Evolutionary conservation across 2,888 invertebrate species (phyloP), one percentile per base, ranked within the genome.

Genomic region (Eristalinus aeneus): DNA sequence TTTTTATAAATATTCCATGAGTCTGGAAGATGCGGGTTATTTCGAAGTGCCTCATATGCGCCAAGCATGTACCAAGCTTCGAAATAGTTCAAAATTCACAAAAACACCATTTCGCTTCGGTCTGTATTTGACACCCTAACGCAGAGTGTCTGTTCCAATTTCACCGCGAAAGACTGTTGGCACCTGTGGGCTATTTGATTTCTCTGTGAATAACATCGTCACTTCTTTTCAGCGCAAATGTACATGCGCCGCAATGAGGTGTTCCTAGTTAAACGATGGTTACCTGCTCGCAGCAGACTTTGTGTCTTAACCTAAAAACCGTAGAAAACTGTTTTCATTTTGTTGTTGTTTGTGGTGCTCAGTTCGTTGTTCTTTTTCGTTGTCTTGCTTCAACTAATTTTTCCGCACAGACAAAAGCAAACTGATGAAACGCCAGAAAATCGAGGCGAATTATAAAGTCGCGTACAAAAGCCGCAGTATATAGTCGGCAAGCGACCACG

Each of bases 381-480:
- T 61, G 64, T n/a, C 76, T 68, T 80, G 27, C 67, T 46, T 46
- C 5, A 46, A 46, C 46, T 69, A 68, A 76, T 85, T 85, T 84
- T 79, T 85, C 63, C 58, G 32, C 54, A 80, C 82, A 73, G 72
- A 81, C 60, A 81, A 81, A 81, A 60, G 60, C 69, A 54, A 74
- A 61, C 82, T 86, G 86, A 82, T 86, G 86, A 86, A 86, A 86
- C 82, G 86, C 86, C 86, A 78, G 74, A 86, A 86, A 86, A 86
- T 85, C 86, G 67, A 86, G 82, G 86, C 65, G 74, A 82, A 86
- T 82, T 86, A 86, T 82, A 86, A 82, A 80, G 65, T 74, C 63
- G 22, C 56, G 39, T 69, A 73, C 69, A 60, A 71, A 61, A 79
- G 16, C 81, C 71, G 76, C 76, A 71, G n/a, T 27, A 56, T 27